Conservation (phyloP, 92 coral and sea anemone genomes). For the Palythoa grandis region DNA sequence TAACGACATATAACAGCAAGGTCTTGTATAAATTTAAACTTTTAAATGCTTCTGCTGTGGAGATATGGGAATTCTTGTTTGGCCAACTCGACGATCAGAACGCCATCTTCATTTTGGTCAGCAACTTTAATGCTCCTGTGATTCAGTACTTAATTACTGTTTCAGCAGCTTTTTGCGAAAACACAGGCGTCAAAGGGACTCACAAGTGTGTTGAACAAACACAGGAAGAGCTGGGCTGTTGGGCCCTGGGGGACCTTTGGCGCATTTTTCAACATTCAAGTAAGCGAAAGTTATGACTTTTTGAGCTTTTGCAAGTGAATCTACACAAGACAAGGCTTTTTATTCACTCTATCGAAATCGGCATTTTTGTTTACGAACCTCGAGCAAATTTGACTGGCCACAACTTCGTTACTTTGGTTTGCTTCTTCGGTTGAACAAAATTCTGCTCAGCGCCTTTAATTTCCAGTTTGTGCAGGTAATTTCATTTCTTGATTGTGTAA, state of each 20-base stretch:
- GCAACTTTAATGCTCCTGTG: background rate
- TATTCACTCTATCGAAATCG: background rate
- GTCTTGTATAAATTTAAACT: background rate
- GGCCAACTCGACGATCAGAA: constrained; percentile 7
- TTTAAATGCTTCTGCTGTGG: background rate
- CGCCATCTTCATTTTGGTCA: background rate
- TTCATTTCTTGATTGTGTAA: constrained; percentile 12
- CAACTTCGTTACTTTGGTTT: constrained; percentile 6
- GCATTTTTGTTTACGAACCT: constrained; percentile 23
- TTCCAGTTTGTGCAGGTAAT: constrained; percentile 4
- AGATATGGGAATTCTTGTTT: background rate
- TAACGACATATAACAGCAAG: background rate
- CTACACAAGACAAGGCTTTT: constrained; percentile 5
- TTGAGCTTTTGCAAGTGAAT: constrained; percentile 12
- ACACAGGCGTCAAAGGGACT: background rate
- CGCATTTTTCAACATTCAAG: constrained; percentile 1
- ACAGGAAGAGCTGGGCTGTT: constrained; percentile 9
- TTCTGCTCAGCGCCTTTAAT: background rate
- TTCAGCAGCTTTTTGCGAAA: background rate
- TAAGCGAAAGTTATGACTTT: background rate
- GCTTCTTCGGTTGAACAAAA: background rate
- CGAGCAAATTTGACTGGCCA: background rate
- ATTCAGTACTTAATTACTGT: background rate
- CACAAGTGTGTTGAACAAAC: background rate
- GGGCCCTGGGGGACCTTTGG: constrained; percentile 8